Conservation (phyloP, 1,140 invertebrate species). For the Procambarus clarkii region DNA sequence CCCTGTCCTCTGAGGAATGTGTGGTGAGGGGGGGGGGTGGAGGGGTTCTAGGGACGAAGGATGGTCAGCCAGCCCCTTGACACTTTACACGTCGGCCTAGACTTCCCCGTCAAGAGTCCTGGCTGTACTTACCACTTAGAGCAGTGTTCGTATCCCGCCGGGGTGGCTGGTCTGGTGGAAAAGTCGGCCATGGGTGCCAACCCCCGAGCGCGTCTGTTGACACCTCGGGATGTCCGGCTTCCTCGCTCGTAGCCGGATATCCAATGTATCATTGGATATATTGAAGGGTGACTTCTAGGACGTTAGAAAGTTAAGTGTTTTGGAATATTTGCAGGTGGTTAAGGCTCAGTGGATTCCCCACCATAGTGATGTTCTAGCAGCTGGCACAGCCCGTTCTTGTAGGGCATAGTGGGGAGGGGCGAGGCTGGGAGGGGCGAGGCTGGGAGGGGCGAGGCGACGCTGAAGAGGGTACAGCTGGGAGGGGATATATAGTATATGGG, state of each 20-base stretch:
- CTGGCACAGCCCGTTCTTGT: conserved; percentile 9
- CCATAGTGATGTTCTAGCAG: conserved; percentile 1
- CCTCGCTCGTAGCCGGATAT: not conserved
- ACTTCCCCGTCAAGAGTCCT: conserved; percentile 19
- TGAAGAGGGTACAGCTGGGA: too few relatives aligned
- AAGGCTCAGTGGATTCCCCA: too few relatives aligned
- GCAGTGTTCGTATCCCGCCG: conserved; percentile 43
- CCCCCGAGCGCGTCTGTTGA: not conserved
- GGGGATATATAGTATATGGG: too few relatives aligned
- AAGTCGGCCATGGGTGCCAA: conserved; percentile 33
- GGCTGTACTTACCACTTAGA: conserved; percentile 47
- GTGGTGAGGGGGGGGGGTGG: not conserved
- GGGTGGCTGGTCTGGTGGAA: conserved; percentile 36
- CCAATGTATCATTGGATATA: too few relatives aligned
- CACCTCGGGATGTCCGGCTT: not conserved
- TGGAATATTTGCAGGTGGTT: too few relatives aligned
- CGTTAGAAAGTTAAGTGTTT: too few relatives aligned
- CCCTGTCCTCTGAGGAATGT: not conserved
- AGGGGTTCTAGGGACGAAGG: not conserved
- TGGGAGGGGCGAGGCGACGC: not conserved
- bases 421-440: too few relatives aligned
- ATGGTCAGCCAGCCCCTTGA: conserved; percentile 20
- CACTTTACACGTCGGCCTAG: conserved; percentile 25
- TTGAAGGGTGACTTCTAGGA: too few relatives aligned
- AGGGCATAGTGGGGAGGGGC: too few relatives aligned